These are phyloP conservation scores for Tricholauxania praeusta DNA, from an alignment of 2,888 invertebrate species.

Conservation along the genomic window DNA sequence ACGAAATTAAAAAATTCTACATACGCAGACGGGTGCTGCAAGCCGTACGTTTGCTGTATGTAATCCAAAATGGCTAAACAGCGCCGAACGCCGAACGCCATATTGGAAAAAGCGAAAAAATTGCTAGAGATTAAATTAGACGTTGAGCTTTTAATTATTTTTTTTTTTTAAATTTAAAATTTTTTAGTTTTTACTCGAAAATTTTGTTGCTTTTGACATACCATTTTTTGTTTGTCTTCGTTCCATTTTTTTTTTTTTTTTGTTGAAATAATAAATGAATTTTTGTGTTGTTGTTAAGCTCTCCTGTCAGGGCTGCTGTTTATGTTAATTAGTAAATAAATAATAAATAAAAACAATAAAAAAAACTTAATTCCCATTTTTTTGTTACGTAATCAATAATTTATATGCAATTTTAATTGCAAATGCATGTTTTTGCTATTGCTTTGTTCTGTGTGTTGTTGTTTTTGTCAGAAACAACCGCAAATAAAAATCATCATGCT, in stretches of 20 bases:
- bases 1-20: slow-evolving; percentile 7
- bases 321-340: slow-evolving; percentile 3
- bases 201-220: background rate
- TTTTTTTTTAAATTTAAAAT: background rate
- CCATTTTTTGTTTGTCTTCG: background rate
- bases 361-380: background rate
- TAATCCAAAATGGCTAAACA: slow-evolving; percentile 19
- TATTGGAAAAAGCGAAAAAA: background rate
- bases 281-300: slow-evolving; percentile 63
- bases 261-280: slow-evolving; percentile 57
- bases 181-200: no score
- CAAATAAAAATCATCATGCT: slow-evolving; percentile 31
- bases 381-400: slow-evolving; percentile 33
- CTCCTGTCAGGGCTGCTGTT: slow-evolving; percentile 41
- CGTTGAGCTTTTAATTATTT: slow-evolving; percentile 26
- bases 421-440: slow-evolving; percentile 29
- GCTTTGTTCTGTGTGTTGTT: slow-evolving; percentile 9
- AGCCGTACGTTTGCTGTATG: slow-evolving; percentile 8
- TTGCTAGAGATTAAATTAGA: slow-evolving; percentile 18
- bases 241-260: slow-evolving; percentile 42
- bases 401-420: slow-evolving; percentile 37
- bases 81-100: slow-evolving; percentile 1
- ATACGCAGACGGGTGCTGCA: background rate
- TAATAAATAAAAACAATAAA: background rate
- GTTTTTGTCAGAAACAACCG: slow-evolving; percentile 30